Conservation (phyloP, 2,888 invertebrate species). For the Sceliomorpha sp. region DNA sequence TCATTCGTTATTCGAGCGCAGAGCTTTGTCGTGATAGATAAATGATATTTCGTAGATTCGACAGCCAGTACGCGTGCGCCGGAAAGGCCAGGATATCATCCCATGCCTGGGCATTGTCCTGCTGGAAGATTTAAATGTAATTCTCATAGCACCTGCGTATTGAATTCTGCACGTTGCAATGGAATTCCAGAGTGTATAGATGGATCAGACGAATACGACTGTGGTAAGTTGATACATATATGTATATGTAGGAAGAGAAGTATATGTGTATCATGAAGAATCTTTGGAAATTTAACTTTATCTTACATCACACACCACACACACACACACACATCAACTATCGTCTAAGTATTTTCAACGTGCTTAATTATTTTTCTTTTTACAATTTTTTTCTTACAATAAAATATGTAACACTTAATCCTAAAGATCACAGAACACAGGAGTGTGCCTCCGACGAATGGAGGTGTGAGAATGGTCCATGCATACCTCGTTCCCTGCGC, state of each 20-base stretch:
- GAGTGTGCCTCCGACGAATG: conserved; percentile 83
- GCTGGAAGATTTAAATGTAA: conserved; percentile 77
- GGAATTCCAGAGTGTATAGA: conserved; percentile 83
- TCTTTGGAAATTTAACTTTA: too few relatives aligned
- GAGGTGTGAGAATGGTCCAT: conserved; percentile 90
- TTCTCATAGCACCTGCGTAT: conserved; percentile 77
- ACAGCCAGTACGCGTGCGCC: conserved; percentile 43
- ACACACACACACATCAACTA: too few relatives aligned
- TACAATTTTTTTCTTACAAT: too few relatives aligned
- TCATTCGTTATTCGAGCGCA: too few relatives aligned
- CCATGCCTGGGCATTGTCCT: conserved; percentile 69
- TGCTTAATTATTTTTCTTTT: too few relatives aligned
- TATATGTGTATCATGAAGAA: too few relatives aligned
- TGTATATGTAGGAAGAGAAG: conserved; percentile 5
- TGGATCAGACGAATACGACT: conserved; percentile 83
- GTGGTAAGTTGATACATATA: conserved; percentile 69
- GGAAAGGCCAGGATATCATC: conserved; percentile 44
- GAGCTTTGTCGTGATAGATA: too few relatives aligned
- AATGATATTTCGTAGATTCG: conserved; percentile 16
- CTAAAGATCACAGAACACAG: conserved; percentile 28
- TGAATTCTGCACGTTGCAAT: conserved; percentile 81
- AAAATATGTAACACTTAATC: neutral
- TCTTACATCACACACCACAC: too few relatives aligned
- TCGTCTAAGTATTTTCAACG: too few relatives aligned
- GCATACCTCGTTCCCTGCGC: conserved; percentile 84